Evolutionary conservation across 2,113 vertebrate genomes (phyloP).

Genomic region (Syngnathus scovelli): DNA sequence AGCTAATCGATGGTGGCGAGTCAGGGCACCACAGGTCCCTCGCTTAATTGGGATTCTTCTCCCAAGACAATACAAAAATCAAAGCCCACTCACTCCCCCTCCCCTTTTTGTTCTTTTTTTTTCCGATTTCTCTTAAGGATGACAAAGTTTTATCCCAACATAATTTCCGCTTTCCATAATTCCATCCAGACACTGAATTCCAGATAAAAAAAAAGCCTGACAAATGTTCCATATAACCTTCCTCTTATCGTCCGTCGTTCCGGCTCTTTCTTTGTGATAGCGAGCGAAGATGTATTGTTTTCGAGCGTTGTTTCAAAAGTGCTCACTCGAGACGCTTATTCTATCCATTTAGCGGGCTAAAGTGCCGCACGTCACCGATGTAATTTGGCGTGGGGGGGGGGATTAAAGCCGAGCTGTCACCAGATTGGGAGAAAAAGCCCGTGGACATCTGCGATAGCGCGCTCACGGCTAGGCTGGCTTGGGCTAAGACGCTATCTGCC

Average conservation of each 20-base stretch:
- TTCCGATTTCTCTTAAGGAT: slow-evolving; percentile 41
- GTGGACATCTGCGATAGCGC: slow-evolving; percentile 54
- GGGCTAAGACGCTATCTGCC: slow-evolving; percentile 61
- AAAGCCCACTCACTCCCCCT: slow-evolving; percentile 20
- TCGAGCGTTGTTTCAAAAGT: slow-evolving; percentile 61
- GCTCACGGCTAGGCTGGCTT: slow-evolving; percentile 26
- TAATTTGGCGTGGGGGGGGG: slow-evolving; percentile 65
- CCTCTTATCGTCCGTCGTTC: slow-evolving; percentile 66
- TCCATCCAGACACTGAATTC: slow-evolving; percentile 58
- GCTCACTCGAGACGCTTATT: slow-evolving; percentile 40
- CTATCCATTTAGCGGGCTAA: slow-evolving; percentile 67
- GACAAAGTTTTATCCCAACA: slow-evolving; percentile 58
- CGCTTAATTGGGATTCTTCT: slow-evolving; percentile 65
- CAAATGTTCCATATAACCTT: slow-evolving; percentile 67
- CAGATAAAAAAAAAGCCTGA: slow-evolving; percentile 68
- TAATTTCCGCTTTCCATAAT: slow-evolving; percentile 52
- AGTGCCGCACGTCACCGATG: slow-evolving; percentile 71
- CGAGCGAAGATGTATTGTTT: slow-evolving; percentile 61
- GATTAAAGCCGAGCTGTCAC: slow-evolving; percentile 74
- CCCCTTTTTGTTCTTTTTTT: slow-evolving; percentile 35
- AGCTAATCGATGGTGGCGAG: slow-evolving; percentile 66
- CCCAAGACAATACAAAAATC: slow-evolving; percentile 59
- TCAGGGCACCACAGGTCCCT: slow-evolving; percentile 44
- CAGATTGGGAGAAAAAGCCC: slow-evolving; percentile 58
- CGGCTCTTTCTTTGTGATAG: slow-evolving; percentile 46